Conservation (phyloP, 2,888 invertebrate species). For the Conomelus anceps region DNA sequence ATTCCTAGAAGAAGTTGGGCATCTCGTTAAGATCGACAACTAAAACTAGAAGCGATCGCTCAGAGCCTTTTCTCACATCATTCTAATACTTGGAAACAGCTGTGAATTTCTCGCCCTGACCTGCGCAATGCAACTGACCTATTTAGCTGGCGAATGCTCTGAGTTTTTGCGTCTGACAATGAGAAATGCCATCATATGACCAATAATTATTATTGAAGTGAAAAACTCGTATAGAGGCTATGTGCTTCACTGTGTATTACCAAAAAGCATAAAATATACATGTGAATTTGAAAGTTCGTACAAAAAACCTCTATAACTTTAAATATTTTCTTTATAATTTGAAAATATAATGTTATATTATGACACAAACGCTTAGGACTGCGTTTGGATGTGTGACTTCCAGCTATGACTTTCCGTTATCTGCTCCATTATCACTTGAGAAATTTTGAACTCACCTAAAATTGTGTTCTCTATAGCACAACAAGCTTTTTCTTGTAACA, state of each 20-base stretch:
- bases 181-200: neutral
- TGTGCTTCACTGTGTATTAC: neutral
- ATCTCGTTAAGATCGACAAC: neutral
- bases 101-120: neutral
- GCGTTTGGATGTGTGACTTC: too few relatives aligned
- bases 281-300: too few relatives aligned
- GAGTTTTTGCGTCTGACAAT: neutral
- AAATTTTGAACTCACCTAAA: too few relatives aligned
- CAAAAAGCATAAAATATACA: too few relatives aligned
- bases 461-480: too few relatives aligned
- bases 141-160: neutral
- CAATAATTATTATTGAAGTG: neutral
- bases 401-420: too few relatives aligned
- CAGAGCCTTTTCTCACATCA: neutral
- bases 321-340: too few relatives aligned
- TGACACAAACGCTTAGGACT: too few relatives aligned
- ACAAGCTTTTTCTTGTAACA: too few relatives aligned
- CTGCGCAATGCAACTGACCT: neutral
- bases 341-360: too few relatives aligned
- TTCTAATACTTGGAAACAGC: neutral
- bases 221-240: neutral
- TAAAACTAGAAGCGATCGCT: neutral
- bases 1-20: neutral
- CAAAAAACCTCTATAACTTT: too few relatives aligned
- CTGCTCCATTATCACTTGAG: too few relatives aligned